Evolutionary conservation across 2,888 invertebrate species (phyloP).

Genomic region (Camptogramma bilineatum): DNA sequence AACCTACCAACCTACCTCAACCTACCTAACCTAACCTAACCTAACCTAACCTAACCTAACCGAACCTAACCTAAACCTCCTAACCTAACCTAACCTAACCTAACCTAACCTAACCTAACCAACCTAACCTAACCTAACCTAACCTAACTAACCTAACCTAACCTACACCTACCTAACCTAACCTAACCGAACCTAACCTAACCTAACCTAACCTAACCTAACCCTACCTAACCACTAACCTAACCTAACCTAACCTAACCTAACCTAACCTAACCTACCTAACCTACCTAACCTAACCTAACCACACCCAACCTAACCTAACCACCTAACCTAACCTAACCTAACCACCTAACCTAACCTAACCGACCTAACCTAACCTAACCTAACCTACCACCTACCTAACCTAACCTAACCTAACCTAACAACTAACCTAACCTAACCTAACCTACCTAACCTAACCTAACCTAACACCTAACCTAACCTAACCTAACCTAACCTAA

Average conservation of each 20-base stretch:
- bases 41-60: slow-evolving; percentile 41
- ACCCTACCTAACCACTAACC: slow-evolving; percentile 43
- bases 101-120: slow-evolving; percentile 43
- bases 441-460: slow-evolving; percentile 39
- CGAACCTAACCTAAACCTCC: slow-evolving; percentile 38
- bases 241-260: slow-evolving; percentile 48
- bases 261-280: slow-evolving; percentile 42
- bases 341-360: slow-evolving; percentile 34
- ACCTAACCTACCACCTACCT: slow-evolving; percentile 40
- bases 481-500: slow-evolving; percentile 44
- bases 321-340: slow-evolving; percentile 38
- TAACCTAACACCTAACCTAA: slow-evolving; percentile 44
- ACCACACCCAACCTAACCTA: slow-evolving; percentile 22
- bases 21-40: slow-evolving; percentile 38
- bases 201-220: slow-evolving; percentile 37
- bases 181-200: slow-evolving; percentile 44
- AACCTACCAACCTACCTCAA: slow-evolving; percentile 37
- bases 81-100: slow-evolving; percentile 42
- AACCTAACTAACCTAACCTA: slow-evolving; percentile 21
- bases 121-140: slow-evolving; percentile 45
- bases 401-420: slow-evolving; percentile 41
- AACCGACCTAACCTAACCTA: slow-evolving; percentile 40
- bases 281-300: slow-evolving; percentile 35
- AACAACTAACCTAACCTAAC: slow-evolving; percentile 41
- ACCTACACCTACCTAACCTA: slow-evolving; percentile 42